These are phyloP conservation scores for Danaus plexippus DNA, from an alignment of 1,140 invertebrate species.

Conservation along the genomic window DNA sequence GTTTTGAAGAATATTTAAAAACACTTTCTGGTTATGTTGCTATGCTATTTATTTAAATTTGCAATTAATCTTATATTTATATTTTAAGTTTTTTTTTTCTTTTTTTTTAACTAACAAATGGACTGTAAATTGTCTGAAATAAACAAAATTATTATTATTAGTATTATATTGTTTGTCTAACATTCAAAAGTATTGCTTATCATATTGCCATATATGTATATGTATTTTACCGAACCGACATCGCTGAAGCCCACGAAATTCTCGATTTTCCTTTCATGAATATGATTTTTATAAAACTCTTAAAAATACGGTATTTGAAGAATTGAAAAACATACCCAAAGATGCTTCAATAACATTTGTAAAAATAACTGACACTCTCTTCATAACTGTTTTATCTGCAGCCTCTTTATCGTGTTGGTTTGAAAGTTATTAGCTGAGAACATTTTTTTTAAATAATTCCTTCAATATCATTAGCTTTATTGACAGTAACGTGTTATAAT, in stretches of 20 bases:
- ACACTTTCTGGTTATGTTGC: no score
- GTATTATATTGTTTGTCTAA: background rate
- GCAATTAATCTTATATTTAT: no score
- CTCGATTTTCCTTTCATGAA: conserved; percentile 77
- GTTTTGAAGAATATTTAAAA: no score
- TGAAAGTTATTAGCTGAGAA: conserved; percentile 25
- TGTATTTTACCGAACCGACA: conserved; percentile 75
- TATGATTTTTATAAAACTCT: conserved; percentile 80
- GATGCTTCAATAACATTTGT: conserved; percentile 29
- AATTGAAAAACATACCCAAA: conserved; percentile 61
- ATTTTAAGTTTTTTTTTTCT: no score
- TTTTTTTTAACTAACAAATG: no score
- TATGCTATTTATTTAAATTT: no score
- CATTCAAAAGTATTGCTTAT: background rate
- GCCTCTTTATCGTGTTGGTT: conserved; percentile 31
- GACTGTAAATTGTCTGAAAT: no score
- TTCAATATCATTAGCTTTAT: conserved; percentile 73
- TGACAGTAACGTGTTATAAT: conserved; percentile 79
- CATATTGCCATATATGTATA: no score
- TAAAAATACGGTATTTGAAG: conserved; percentile 72
- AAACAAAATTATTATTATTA: no score
- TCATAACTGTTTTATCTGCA: conserved; percentile 32
- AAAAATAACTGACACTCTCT: conserved; percentile 41
- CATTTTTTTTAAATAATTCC: conserved; percentile 32
- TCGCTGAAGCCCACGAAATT: conserved; percentile 79